Evolutionary conservation across 2,797 vertebrate species (phyloP).

Genomic region (Thunnus albacares): DNA sequence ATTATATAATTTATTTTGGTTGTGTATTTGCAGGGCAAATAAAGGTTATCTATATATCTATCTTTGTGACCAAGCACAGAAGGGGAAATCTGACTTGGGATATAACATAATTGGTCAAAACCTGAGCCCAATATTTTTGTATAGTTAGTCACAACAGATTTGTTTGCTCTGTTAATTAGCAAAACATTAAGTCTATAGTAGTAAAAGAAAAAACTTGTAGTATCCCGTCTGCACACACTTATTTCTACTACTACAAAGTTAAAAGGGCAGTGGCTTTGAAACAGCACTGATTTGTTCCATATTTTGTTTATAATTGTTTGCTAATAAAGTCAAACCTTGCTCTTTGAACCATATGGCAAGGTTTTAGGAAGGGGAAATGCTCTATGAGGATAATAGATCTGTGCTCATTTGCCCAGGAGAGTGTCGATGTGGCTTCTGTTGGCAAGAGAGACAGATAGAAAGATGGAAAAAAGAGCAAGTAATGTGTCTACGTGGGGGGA

Average conservation of each 20-base stretch:
- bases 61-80: slow-evolving; percentile 26
- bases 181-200: slow-evolving; percentile 12
- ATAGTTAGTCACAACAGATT: slow-evolving; percentile 1
- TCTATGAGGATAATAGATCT: slow-evolving; percentile 30
- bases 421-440: slow-evolving; percentile 37
- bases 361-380: slow-evolving; percentile 50
- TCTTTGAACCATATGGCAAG: slow-evolving; percentile 55
- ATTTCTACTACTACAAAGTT: slow-evolving; percentile 3
- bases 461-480: slow-evolving; percentile 10
- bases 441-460: slow-evolving; percentile 2
- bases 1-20: too few species aligned
- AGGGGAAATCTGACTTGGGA: slow-evolving; percentile 14
- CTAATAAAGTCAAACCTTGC: slow-evolving; percentile 59
- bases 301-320: slow-evolving; percentile 71
- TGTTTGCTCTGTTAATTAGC: slow-evolving; percentile 37
- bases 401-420: slow-evolving; percentile 34
- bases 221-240: slow-evolving; percentile 27
- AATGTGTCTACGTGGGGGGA: not conserved
- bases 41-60: too few species aligned
- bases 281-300: slow-evolving; percentile 52
- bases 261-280: slow-evolving; percentile 44
- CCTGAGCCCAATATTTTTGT: slow-evolving; percentile 16
- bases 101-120: slow-evolving; percentile 8
- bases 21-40: too few species aligned
- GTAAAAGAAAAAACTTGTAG: not conserved